Evolutionary conservation across 2,888 invertebrate genomes (phyloP).

Genomic region (Cataglyphis rosenhaueri): DNA sequence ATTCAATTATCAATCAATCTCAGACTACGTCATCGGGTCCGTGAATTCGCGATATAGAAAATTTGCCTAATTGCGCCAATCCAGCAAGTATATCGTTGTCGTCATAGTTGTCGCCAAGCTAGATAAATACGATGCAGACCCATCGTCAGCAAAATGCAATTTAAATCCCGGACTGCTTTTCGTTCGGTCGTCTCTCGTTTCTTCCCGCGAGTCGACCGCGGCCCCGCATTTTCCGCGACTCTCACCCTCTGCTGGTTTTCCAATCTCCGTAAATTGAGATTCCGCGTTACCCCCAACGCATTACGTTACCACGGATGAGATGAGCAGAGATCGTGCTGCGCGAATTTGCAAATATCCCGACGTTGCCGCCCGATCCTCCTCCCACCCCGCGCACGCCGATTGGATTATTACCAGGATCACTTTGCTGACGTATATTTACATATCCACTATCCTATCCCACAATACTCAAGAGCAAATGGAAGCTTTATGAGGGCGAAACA

Average conservation of each 20-base stretch:
- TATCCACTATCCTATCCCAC: neutral
- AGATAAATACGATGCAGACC: slow-evolving; percentile 69
- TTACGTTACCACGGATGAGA: slow-evolving; percentile 46
- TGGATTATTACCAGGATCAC: slow-evolving; percentile 27
- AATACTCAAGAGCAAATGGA: slow-evolving; percentile 5
- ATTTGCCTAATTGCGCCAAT: slow-evolving; percentile 69
- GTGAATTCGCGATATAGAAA: slow-evolving; percentile 60
- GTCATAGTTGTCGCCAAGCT: slow-evolving; percentile 49
- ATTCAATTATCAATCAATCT: slow-evolving; percentile 72
- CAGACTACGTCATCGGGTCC: slow-evolving; percentile 8
- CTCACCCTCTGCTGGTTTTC: slow-evolving; percentile 52
- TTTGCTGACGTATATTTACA: slow-evolving; percentile 35
- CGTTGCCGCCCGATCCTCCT: slow-evolving; percentile 9
- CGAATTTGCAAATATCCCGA: slow-evolving; percentile 40
- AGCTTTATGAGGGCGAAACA: neutral
- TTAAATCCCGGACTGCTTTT: slow-evolving; percentile 69
- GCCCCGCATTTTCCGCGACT: slow-evolving; percentile 24
- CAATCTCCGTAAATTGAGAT: slow-evolving; percentile 69
- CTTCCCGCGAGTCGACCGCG: neutral
- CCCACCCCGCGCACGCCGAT: slow-evolving; percentile 1
- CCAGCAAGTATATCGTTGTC: slow-evolving; percentile 25
- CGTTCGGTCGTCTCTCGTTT: slow-evolving; percentile 53
- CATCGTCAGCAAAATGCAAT: slow-evolving; percentile 65
- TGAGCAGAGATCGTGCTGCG: slow-evolving; percentile 11
- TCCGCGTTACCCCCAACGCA: slow-evolving; percentile 26